Conservation (phyloP, 2,888 invertebrate genomes). For the Chaetogeoica ovagalla region DNA sequence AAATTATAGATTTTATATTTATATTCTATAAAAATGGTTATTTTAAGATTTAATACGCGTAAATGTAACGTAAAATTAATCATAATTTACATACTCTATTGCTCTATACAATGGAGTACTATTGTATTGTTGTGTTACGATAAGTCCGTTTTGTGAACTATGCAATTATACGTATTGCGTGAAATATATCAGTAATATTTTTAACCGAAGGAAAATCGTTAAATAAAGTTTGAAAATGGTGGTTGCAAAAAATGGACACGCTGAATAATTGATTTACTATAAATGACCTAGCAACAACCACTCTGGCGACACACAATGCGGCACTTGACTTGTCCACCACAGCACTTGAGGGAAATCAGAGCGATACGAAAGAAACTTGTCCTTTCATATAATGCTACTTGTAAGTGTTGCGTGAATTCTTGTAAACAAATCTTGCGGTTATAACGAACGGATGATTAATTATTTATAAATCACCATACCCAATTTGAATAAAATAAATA, state of each 20-base stretch:
- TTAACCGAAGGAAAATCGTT: neutral
- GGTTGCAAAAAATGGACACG: neutral
- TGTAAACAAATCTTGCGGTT: neutral
- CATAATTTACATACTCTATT: no score
- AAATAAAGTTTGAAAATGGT: neutral
- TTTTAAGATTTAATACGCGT: no score
- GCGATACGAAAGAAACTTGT: constrained; percentile 21
- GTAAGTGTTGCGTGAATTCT: neutral
- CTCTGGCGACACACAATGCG: neutral
- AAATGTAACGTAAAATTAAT: no score
- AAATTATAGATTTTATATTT: no score
- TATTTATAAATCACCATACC: constrained; percentile 10
- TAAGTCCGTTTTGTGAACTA: no score
- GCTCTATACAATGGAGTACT: no score
- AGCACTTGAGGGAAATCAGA: constrained; percentile 11
- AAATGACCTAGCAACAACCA: constrained; percentile 23
- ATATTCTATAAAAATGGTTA: no score
- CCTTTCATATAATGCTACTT: neutral
- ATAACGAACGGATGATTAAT: neutral
- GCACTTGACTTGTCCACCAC: neutral
- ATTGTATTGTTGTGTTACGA: no score
- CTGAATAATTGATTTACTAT: constrained; percentile 36
- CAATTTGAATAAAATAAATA: no score
- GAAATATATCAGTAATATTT: neutral
- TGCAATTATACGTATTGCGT: neutral